phyloP scores from a whole-genome alignment of 2,113 vertebrate genomes.

The Desmodus rotundus region DNA sequence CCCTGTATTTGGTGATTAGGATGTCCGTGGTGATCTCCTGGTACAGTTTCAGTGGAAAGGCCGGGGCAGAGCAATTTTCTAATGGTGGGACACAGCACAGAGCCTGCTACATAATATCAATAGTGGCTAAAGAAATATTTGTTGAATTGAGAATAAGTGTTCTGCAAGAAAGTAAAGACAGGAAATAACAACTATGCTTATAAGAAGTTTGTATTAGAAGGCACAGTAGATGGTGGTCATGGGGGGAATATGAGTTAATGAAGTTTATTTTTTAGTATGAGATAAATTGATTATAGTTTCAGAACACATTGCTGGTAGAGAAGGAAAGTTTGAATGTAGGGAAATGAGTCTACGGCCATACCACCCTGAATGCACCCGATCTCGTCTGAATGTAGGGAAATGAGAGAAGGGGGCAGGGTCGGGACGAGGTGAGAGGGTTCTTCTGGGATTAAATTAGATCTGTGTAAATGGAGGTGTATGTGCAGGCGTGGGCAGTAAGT shows the following conservation, averaged over 20 bases:
- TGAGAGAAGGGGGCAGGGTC: background rate
- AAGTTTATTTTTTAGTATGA: background rate
- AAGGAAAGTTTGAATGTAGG: background rate
- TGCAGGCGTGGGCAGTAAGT: background rate
- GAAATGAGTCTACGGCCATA: background rate
- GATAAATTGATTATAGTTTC: background rate
- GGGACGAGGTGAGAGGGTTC: background rate
- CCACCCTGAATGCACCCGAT: too few species aligned
- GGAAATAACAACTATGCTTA: background rate
- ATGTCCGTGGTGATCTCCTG: background rate
- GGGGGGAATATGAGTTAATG: background rate
- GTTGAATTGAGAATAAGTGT: background rate
- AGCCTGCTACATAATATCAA: background rate
- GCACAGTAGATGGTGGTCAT: background rate
- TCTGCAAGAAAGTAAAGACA: background rate
- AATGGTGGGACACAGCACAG: background rate
- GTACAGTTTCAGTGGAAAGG: background rate
- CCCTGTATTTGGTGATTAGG: background rate
- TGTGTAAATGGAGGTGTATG: background rate
- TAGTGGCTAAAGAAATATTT: conserved; percentile 8
- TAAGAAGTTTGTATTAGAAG: background rate
- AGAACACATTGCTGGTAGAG: background rate
- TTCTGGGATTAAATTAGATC: background rate
- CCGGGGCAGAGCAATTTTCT: background rate
- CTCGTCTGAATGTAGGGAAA: background rate